Evolutionary conservation across 2,797 vertebrate species (phyloP), one percentile per base, ranked within the genome.

Genomic region (Paratrypauchen microcephalus): DNA sequence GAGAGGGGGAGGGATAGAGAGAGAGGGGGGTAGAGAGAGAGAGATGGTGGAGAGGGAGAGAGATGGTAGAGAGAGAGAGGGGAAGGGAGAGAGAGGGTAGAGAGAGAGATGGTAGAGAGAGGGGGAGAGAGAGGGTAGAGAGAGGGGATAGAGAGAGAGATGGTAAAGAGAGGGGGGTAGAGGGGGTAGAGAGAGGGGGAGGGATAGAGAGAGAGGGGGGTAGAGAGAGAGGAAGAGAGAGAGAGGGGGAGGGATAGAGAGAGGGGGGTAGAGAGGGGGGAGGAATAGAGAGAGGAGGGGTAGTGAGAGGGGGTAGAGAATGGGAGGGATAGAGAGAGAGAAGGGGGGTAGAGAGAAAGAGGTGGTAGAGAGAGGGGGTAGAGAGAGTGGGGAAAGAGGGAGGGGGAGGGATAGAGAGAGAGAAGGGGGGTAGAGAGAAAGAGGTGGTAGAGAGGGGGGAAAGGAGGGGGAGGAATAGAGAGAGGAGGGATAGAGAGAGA

Each of bases 21-120:
- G 71, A 7, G 57, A 0, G 7, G 8, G 1, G 3, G 6, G n/a
- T n/a, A n/a, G n/a, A 21, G 21, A 55, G 5, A n/a, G n/a, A n/a
- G n/a, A n/a, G n/a, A n/a, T n/a, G n/a, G n/a, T n/a, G 30, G 55
- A 66, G 74, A 77, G 71, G 77, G 74, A 74, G 64, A 76, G 56
- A 64, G n/a, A n/a, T n/a, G n/a, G n/a, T 55, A 54, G 76, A 62
- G 60, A 57, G 71, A 7, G 57, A 54, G 39, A n/a, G n/a, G n/a
- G n/a, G n/a, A n/a, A n/a, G n/a, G n/a, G 2, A n/a, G n/a, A n/a
- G n/a, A n/a, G n/a, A n/a, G n/a, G n/a, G n/a, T n/a, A n/a, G n/a
- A n/a, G n/a, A n/a, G n/a, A n/a, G n/a, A n/a, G n/a, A n/a, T n/a
- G n/a, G 8, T 7, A 1, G 6, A n/a, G n/a, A n/a, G n/a, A 21